Conservation (phyloP, 2,113 vertebrate species). For the Amblyornis subalaris region DNA sequence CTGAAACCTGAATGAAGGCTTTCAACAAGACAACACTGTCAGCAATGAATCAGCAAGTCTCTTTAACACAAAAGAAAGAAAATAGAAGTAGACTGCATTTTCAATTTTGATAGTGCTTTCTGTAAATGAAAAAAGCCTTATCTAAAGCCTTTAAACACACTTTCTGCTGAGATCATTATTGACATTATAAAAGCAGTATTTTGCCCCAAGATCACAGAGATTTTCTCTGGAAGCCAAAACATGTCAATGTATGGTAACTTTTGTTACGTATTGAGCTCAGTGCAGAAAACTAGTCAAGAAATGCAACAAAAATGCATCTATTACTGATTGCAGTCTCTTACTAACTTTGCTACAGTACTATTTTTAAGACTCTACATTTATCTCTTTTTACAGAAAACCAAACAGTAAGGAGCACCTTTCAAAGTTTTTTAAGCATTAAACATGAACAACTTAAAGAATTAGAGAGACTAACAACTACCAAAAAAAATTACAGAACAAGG, state of each 20-base stretch:
- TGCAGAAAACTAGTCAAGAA: not conserved
- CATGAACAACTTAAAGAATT: not conserved
- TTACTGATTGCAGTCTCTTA: not conserved
- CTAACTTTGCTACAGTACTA: not conserved
- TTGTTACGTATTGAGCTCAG: not conserved
- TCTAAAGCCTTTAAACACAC: not conserved
- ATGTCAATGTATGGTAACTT: not conserved
- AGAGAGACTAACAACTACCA: not conserved
- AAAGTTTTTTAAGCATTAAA: not conserved
- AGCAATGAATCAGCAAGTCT: slow-evolving; percentile 29
- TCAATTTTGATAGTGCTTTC: not conserved
- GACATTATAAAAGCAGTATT: not conserved
- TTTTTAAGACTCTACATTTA: not conserved
- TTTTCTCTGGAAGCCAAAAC: not conserved
- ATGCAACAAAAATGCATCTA: not conserved
- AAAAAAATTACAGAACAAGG: not conserved
- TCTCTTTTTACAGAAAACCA: not conserved
- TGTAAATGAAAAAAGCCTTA: not conserved
- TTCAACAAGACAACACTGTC: not conserved
- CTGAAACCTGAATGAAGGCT: not conserved
- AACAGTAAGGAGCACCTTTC: not conserved
- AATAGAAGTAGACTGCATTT: not conserved
- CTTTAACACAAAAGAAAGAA: not conserved
- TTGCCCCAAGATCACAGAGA: not conserved
- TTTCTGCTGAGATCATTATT: not conserved